Conservation (phyloP, 2,888 invertebrate genomes). For the Agelastica alni region DNA sequence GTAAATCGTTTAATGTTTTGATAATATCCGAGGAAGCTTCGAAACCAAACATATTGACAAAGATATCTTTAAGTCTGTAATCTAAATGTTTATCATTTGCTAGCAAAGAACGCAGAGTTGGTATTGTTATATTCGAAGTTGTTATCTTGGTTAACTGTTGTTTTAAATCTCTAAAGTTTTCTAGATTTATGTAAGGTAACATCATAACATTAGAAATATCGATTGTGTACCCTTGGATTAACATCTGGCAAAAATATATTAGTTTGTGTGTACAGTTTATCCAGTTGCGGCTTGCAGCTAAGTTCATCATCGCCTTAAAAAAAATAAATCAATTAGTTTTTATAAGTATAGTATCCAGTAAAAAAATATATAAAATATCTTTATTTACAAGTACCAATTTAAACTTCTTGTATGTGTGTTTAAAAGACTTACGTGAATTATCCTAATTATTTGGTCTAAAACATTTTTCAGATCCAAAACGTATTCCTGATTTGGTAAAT, state of each 20-base stretch:
- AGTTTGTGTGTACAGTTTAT: constrained; percentile 77
- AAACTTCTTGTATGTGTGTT: no score
- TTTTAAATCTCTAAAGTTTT: constrained; percentile 65
- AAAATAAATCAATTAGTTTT: constrained; percentile 1
- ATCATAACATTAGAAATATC: constrained; percentile 73
- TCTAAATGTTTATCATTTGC: constrained; percentile 25
- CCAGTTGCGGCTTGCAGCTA: constrained; percentile 90
- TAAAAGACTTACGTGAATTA: constrained; percentile 79
- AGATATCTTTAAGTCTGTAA: constrained; percentile 36
- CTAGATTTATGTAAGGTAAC: constrained; percentile 74
- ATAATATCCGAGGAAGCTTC: constrained; percentile 42
- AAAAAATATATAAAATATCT: no score
- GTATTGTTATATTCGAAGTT: constrained; percentile 20
- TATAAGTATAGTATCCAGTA: no score
- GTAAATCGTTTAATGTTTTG: constrained; percentile 46
- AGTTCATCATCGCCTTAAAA: constrained; percentile 92
- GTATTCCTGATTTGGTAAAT: constrained; percentile 91
- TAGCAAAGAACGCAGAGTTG: constrained; percentile 23
- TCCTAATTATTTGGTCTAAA: constrained; percentile 93
- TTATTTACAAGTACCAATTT: no score
- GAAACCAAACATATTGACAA: constrained; percentile 36
- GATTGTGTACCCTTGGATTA: constrained; percentile 91
- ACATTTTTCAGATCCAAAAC: constrained; percentile 95
- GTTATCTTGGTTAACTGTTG: constrained; percentile 51
- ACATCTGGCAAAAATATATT: constrained; percentile 83